Conservation (phyloP, 2,113 vertebrate species). For the Osmerus eperlanus region DNA sequence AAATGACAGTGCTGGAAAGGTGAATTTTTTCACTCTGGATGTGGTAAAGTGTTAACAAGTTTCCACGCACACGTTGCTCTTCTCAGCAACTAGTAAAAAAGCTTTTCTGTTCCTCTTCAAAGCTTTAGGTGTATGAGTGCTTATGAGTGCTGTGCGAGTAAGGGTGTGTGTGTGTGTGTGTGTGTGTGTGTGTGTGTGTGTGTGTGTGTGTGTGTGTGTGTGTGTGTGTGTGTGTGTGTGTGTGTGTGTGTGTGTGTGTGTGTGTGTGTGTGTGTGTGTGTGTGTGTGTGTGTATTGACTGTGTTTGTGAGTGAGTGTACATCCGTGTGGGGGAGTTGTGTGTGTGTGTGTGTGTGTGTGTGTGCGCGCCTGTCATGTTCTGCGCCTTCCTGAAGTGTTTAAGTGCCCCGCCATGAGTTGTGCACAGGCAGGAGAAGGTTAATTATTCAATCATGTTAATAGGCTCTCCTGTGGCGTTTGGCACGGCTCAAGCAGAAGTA, state of each 20-base stretch:
- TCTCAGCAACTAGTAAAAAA: too few species aligned
- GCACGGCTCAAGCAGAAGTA: constrained; percentile 9
- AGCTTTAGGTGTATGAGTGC: constrained; percentile 2
- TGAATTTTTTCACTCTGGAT: too few species aligned
- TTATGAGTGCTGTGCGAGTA: not conserved
- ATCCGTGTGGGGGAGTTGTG: not conserved
- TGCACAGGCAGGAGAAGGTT: constrained; percentile 18
- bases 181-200: constrained; percentile 5
- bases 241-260: not conserved
- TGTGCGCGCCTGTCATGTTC: not conserved
- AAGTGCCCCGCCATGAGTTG: not conserved
- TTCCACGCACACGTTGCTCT: too few species aligned
- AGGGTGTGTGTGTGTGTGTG: constrained; percentile 1
- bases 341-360: not conserved
- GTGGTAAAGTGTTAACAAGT: too few species aligned
- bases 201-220: not conserved
- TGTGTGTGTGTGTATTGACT: not conserved
- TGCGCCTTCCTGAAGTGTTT: not conserved
- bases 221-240: constrained; percentile 21
- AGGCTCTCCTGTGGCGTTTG: constrained; percentile 20
- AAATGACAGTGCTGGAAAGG: too few species aligned
- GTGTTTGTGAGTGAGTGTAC: not conserved
- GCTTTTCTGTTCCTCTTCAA: too few species aligned
- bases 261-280: not conserved
- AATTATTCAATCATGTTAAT: constrained; percentile 44